Evolutionary conservation across 1,140 invertebrate genomes (phyloP), one percentile per base, ranked within the genome.

Genomic region (Macrobrachium nipponense): DNA sequence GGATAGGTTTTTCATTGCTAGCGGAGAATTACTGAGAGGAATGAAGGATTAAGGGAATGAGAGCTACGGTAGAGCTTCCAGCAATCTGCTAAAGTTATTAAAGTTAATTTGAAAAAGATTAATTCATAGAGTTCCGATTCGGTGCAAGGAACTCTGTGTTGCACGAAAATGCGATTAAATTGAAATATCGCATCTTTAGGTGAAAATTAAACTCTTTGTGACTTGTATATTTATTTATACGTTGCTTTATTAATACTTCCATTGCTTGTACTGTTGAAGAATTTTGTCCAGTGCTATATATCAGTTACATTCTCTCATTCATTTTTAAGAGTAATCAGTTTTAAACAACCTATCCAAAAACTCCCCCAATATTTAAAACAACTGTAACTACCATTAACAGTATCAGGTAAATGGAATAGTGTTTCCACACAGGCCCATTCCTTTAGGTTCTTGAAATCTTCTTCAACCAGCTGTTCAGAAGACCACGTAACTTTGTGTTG

Each of bases 401-500:
- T 6, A 73, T 5, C 5, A 43, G 44, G 23, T 73, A 20, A 36
- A 73, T 2, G 10, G 12, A 15, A 15, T 73, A 73, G 70, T 73
- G 23, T 36, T 73, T 23, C 70, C 70, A 73, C 12, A 73, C 23
- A 43, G 70, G 70, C 2, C 27, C 15, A n/a, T 18, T 36, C 27
- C 11, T 36, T 73, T 73, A 73, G 70, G 23, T 18, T 36, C 70
- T 73, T 73, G 18, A 43, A 20, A 23, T 73, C 70, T n/a, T n/a
- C n/a, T 36, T n/a, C 70, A 18, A 23, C 15, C 12, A 23, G 43
- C 8, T 73, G n/a, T 36, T 73, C 70, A 23, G 44, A 43, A 36
- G 70, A 73, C 70, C 70, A 73, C 43, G 43, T 51, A 7, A 73
- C 27, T 36, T 36, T 73, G 43, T 73, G 23, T 23, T 73, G 70